Percentiles rank a stretch among this genome's conserved stretches.
phyloP scores from a whole-genome alignment of 2,888 invertebrate genomes.

The Drosophila neotestacea region DNA sequence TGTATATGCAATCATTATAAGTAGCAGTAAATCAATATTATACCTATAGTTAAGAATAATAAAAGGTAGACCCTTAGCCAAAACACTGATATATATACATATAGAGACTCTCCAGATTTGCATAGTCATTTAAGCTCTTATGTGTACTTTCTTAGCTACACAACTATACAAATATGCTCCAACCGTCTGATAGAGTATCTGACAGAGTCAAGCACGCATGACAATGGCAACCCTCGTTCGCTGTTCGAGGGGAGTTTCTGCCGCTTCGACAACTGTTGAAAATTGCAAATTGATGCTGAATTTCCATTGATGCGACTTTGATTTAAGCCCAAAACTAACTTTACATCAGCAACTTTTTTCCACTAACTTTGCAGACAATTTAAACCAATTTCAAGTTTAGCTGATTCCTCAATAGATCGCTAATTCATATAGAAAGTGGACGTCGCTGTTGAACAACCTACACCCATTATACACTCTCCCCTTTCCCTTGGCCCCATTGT shows the following conservation, averaged over 20 bases:
- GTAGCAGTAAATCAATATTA: too few species aligned
- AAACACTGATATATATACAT: too few species aligned
- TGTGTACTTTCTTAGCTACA: too few species aligned
- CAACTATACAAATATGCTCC: background rate
- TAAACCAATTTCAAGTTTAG: constrained; percentile 29
- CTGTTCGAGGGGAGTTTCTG: constrained; percentile 19
- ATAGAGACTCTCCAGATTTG: too few species aligned
- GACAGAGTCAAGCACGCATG: constrained; percentile 48
- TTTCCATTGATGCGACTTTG: constrained; percentile 46
- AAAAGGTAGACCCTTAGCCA: too few species aligned
- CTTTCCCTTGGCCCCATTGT: constrained; percentile 3
- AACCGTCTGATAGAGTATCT: constrained; percentile 17
- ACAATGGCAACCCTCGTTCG: constrained; percentile 45
- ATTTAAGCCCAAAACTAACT: constrained; percentile 36
- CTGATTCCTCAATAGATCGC: constrained; percentile 20
- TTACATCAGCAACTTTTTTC: constrained; percentile 25
- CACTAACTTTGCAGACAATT: constrained; percentile 40
- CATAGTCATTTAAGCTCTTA: too few species aligned
- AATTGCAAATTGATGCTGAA: constrained; percentile 60
- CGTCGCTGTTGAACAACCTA: background rate
- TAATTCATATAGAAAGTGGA: constrained; percentile 26
- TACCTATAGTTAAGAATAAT: too few species aligned
- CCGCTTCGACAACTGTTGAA: constrained; percentile 61
- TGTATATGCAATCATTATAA: too few species aligned
- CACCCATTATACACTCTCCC: background rate